Conservation (phyloP, 2,113 vertebrate species). For the Tragelaphus imberbis region DNA sequence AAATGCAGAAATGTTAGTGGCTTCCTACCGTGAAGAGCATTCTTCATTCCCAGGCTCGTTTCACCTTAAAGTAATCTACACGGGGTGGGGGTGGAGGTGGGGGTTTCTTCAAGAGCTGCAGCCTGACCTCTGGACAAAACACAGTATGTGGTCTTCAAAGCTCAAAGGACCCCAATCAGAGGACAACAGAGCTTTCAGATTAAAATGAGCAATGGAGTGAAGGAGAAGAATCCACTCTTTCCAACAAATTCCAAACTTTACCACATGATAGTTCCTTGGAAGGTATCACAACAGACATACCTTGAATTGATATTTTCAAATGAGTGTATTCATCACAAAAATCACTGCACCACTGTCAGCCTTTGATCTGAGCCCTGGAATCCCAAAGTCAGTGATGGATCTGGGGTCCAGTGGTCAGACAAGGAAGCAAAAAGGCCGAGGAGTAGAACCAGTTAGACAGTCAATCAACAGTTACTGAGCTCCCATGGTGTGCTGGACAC, state of each 20-base stretch:
- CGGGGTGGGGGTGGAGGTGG: background rate
- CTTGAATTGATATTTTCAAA: background rate
- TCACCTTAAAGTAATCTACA: conserved; percentile 62
- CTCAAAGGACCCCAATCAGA: background rate
- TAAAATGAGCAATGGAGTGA: background rate
- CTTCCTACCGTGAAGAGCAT: background rate
- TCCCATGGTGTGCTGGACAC: background rate
- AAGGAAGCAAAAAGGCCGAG: background rate
- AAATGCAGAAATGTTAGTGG: conserved; percentile 54
- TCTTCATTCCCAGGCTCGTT: conserved; percentile 54
- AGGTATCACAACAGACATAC: background rate
- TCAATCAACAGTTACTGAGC: background rate
- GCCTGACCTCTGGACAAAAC: conserved; percentile 43
- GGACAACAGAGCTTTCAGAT: background rate
- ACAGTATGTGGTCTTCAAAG: background rate
- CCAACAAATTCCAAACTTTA: conserved; percentile 38
- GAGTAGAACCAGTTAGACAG: background rate
- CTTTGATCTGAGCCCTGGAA: background rate
- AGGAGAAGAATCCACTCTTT: background rate
- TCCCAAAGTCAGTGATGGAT: no score
- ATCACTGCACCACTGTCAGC: background rate
- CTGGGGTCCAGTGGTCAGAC: background rate
- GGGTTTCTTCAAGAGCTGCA: background rate
- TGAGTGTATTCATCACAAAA: background rate
- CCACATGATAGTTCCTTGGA: background rate